Evolutionary conservation across 2,797 vertebrate genomes (phyloP), one percentile per base, ranked within the genome.

Genomic region (Crax fasciolata): DNA sequence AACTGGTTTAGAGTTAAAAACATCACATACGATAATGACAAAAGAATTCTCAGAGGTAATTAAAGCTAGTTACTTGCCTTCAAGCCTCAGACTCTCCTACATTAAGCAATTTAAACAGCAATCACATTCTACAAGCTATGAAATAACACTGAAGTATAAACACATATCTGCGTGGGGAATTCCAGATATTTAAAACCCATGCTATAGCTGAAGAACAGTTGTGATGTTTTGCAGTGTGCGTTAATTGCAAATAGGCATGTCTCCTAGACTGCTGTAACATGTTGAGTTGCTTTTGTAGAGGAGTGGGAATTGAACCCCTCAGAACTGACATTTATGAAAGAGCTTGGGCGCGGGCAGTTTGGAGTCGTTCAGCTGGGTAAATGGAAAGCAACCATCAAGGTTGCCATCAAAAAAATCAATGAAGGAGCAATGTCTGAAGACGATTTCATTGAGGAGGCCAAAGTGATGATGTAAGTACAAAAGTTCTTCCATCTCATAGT

Each of bases 291-390:
- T 96, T 94, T 96, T 97, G 4, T 75, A 99, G 99, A 98, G 63
- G 98, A 98, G 87, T 99, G 99, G 99, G 98, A 99, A 97, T 98
- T 99, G 74, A 96, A 99, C 61, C 98, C 98, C 1, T 97, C 97
- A 4, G 99, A 99, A 84, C 61, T 99, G 97, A 96, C 97, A 18
- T 97, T 99, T 90, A 96, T 98, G 97, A 98, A 98, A 95, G 98
- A 99, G 89, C 93, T 99, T 43, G 99, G 99, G 66, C 97, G 98
- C 0, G 99, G 99, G 4, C 98, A 99, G 97, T 99, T 98, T 65
- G 99, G 99, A 10, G 94, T 99, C 13, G 99, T 99, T 91, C 95
- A 97, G 39, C 97, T 99, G 3, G 98, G 99, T 17, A 98, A 98
- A 89, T 99, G 98, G 98, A 97, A 98, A 95, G 88, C 96, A 4